Conservation (phyloP, 2,888 invertebrate species). For the Eurois occulta region DNA sequence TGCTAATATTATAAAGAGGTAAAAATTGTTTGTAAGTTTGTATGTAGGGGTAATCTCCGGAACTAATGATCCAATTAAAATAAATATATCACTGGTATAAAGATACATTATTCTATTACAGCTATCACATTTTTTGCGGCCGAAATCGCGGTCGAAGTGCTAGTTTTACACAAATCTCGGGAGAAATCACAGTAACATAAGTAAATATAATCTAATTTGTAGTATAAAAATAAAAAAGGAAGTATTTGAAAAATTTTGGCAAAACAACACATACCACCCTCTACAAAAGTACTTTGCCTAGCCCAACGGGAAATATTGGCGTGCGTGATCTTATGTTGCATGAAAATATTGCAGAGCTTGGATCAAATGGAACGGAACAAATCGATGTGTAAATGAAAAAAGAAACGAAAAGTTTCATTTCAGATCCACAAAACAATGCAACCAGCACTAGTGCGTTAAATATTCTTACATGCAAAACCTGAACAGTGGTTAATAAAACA, state of each 20-base stretch:
- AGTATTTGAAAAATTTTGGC: not conserved
- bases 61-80: too few species aligned
- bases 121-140: too few species aligned
- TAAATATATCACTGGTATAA: too few species aligned
- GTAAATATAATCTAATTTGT: not conserved
- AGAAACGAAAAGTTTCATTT: constrained; percentile 16
- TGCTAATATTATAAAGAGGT: too few species aligned
- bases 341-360: constrained; percentile 33
- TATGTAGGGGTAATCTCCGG: too few species aligned
- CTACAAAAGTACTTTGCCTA: not conserved
- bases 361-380: constrained; percentile 38
- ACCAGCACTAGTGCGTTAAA: not conserved
- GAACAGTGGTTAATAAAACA: not conserved
- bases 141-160: too few species aligned
- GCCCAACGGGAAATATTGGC: not conserved
- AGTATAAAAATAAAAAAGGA: not conserved
- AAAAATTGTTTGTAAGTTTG: too few species aligned
- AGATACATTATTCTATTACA: too few species aligned
- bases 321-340: constrained; percentile 16
- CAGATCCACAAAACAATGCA: not conserved
- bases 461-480: not conserved
- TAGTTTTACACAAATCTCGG: not conserved
- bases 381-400: constrained; percentile 21
- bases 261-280: not conserved
- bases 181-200: not conserved